Evolutionary conservation across 2,113 vertebrate species (phyloP).

Genomic region (Mus spicilegus): DNA sequence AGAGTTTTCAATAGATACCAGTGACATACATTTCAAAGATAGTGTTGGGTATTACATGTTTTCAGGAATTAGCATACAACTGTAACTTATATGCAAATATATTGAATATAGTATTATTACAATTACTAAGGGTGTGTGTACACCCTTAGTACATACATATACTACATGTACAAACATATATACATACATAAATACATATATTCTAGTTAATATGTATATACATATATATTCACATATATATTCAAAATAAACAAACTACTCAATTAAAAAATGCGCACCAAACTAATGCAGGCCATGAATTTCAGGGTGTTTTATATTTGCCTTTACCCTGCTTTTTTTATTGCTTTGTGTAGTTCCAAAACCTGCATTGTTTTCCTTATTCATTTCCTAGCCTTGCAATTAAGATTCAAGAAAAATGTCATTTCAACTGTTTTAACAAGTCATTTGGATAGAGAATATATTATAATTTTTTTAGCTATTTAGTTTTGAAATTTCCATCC

Average conservation of each 20-base stretch:
- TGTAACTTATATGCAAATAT: background rate
- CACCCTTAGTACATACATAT: too few species aligned
- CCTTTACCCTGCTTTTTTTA: background rate
- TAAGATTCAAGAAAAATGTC: background rate
- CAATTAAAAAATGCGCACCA: too few species aligned
- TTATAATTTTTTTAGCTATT: background rate
- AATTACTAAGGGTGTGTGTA: background rate
- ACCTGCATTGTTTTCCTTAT: too few species aligned
- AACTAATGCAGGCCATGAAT: too few species aligned
- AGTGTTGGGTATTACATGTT: background rate
- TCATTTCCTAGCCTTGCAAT: background rate
- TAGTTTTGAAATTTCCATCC: constrained; percentile 13
- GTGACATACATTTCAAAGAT: background rate
- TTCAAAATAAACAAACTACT: too few species aligned
- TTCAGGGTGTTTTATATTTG: background rate
- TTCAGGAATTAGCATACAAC: background rate
- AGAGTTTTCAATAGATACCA: background rate
- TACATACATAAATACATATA: too few species aligned
- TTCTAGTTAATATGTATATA: too few species aligned
- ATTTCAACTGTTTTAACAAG: background rate
- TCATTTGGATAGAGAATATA: background rate
- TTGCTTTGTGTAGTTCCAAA: background rate
- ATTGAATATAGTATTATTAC: background rate
- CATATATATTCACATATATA: too few species aligned
- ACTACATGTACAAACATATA: too few species aligned